phyloP scores from a whole-genome alignment of 92 coral and sea anemone genomes.

The Siderastrea siderea region DNA sequence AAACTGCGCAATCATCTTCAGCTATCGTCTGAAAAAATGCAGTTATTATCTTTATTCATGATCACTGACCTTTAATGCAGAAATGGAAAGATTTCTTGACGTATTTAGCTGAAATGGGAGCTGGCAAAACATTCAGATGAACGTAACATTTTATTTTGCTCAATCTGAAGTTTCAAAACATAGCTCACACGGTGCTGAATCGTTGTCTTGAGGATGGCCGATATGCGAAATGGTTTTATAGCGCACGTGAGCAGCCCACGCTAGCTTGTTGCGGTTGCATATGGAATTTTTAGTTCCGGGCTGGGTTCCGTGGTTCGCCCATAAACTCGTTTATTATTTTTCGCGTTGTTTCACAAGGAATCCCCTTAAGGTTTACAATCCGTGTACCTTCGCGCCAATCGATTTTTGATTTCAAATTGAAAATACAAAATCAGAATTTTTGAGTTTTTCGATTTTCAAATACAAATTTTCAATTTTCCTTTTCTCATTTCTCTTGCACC shows the following conservation, averaged over 20 bases:
- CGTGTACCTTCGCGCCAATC: no score
- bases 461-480: no score
- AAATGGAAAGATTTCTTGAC: neutral
- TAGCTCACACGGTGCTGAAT: slow-evolving; percentile 7
- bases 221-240: neutral
- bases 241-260: neutral
- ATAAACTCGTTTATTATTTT: neutral
- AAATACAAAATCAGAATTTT: no score
- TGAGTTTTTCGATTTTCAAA: no score
- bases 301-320: neutral
- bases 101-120: neutral
- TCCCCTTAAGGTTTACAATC: neutral
- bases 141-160: neutral
- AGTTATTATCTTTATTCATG: neutral
- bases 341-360: neutral
- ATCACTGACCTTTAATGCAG: no score
- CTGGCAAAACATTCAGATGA: neutral
- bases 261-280: no score
- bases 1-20: neutral
- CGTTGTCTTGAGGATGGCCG: neutral
- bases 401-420: no score
- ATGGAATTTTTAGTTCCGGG: neutral
- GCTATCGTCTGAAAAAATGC: neutral
- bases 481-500: no score
- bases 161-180: neutral